These are phyloP conservation scores for Mohoua ochrocephala DNA, from an alignment of 2,113 vertebrate genomes.

Conservation along the genomic window DNA sequence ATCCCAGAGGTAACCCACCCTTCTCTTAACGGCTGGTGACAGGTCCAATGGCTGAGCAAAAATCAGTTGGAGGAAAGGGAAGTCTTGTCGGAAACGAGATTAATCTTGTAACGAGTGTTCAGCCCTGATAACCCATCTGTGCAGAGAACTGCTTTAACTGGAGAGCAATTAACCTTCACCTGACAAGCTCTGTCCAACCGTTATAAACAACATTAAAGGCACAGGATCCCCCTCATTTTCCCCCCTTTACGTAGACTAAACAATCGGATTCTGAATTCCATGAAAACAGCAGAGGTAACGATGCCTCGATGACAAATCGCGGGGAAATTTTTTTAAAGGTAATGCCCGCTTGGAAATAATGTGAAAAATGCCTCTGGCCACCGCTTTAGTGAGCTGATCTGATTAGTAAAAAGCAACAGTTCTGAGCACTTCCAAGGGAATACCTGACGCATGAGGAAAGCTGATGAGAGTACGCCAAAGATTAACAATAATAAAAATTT, in stretches of 20 bases:
- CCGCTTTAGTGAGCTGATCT: neutral
- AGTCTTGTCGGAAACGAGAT: slow-evolving; percentile 88
- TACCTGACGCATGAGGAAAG: slow-evolving; percentile 10
- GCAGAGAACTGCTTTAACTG: slow-evolving; percentile 77
- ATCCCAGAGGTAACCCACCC: slow-evolving; percentile 74
- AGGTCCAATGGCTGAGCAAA: slow-evolving; percentile 78
- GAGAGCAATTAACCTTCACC: slow-evolving; percentile 85
- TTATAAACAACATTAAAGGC: slow-evolving; percentile 80
- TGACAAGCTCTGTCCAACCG: slow-evolving; percentile 75
- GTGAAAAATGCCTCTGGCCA: neutral
- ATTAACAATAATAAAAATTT: slow-evolving; percentile 23
- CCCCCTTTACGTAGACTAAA: slow-evolving; percentile 67
- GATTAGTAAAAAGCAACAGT: neutral
- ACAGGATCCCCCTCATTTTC: slow-evolving; percentile 42
- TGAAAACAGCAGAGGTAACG: slow-evolving; percentile 37
- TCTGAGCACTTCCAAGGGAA: neutral
- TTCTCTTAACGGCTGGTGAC: slow-evolving; percentile 77
- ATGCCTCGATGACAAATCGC: neutral
- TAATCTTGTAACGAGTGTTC: slow-evolving; percentile 86
- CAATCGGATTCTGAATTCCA: slow-evolving; percentile 68
- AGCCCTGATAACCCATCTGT: slow-evolving; percentile 87
- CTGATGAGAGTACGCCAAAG: neutral
- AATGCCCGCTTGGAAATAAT: neutral
- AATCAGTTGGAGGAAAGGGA: slow-evolving; percentile 89
- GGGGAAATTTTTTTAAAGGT: neutral